Evolutionary conservation across 2,797 vertebrate genomes (phyloP).

Genomic region (Thamnophis elegans): DNA sequence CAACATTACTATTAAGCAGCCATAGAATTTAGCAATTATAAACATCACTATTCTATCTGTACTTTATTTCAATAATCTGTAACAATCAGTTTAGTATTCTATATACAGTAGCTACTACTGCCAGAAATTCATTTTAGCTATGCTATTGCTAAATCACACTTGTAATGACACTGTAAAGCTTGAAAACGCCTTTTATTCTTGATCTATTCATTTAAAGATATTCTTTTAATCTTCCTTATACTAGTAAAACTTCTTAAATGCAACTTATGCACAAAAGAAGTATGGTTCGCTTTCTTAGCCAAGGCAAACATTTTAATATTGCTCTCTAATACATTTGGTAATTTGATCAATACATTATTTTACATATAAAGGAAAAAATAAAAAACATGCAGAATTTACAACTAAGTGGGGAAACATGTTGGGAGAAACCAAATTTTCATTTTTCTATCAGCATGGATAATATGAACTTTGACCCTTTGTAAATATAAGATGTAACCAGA

Average conservation of each 20-base stretch:
- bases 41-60: background rate
- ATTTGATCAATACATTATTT: background rate
- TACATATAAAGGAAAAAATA: background rate
- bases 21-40: background rate
- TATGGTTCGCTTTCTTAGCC: background rate
- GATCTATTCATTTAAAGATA: background rate
- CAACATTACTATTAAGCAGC: constrained; percentile 1
- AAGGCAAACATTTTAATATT: background rate
- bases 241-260: background rate
- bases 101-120: background rate
- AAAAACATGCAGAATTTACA: background rate
- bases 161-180: background rate
- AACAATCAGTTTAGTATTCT: background rate
- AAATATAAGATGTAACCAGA: background rate
- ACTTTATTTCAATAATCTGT: background rate
- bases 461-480: background rate
- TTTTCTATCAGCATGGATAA: background rate
- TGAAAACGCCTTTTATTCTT: background rate
- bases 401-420: background rate
- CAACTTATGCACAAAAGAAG: background rate
- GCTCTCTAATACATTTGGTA: background rate
- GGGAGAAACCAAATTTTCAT: background rate
- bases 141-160: background rate
- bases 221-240: background rate
- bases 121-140: background rate